Conservation (phyloP, 2,797 vertebrate genomes). For the Meriones psammophilus region DNA sequence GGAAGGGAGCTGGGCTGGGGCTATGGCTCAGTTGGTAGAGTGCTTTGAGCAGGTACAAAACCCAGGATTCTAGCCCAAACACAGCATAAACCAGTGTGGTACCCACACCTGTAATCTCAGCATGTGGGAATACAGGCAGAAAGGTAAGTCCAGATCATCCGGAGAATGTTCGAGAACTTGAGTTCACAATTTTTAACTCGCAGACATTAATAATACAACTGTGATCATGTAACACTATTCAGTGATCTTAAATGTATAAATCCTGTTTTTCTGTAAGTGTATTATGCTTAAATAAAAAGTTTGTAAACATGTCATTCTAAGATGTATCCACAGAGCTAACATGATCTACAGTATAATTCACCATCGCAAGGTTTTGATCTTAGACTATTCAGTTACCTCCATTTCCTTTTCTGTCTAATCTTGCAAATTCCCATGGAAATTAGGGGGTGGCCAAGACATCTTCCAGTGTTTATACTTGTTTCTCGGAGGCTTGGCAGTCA, state of each 20-base stretch:
- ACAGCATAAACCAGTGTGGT: background rate
- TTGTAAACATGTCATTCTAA: slow-evolving; percentile 26
- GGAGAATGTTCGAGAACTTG: background rate
- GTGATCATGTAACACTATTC: background rate
- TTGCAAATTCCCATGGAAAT: slow-evolving; percentile 11
- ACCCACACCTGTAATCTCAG: background rate
- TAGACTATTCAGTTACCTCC: slow-evolving; percentile 17
- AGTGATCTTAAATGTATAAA: slow-evolving; percentile 51
- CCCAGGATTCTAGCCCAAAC: background rate
- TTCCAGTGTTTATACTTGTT: slow-evolving; percentile 66
- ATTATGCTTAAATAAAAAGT: slow-evolving; percentile 27
- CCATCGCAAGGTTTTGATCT: background rate
- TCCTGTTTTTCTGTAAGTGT: background rate
- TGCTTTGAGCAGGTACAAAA: background rate
- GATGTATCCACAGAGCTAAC: background rate
- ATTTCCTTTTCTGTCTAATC: slow-evolving; percentile 46
- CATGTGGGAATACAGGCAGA: background rate
- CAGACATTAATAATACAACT: slow-evolving; percentile 38
- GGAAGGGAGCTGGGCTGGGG: background rate
- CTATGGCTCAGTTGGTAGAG: background rate
- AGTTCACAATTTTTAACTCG: slow-evolving; percentile 51
- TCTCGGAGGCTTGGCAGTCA: slow-evolving; percentile 69
- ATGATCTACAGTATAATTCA: slow-evolving; percentile 1
- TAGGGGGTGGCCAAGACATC: background rate
- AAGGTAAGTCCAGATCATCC: background rate